Percentiles rank a stretch among this genome's conserved stretches.
phyloP scores from a whole-genome alignment of 2,797 vertebrate species.

The Xyrichtys novacula region DNA sequence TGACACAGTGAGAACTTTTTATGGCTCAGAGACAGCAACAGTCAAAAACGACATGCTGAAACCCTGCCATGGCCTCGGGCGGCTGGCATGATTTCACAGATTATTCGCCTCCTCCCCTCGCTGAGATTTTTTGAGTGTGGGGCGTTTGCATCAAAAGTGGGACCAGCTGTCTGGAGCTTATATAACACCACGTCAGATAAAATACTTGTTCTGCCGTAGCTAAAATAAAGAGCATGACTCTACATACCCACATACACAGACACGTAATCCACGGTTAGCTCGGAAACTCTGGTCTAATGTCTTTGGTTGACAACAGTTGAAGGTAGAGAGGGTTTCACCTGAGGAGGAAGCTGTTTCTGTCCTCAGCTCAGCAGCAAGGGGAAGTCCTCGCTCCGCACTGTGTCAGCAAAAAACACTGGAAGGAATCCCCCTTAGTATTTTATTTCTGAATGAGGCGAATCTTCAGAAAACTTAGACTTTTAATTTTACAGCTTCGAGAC shows the following conservation, averaged over 20 bases:
- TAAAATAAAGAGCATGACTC: slow-evolving; percentile 27
- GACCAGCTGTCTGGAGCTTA: slow-evolving; percentile 66
- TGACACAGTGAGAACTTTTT: slow-evolving; percentile 22
- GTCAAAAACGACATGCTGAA: slow-evolving; percentile 28
- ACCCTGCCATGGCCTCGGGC: slow-evolving; percentile 20
- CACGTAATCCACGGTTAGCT: slow-evolving; percentile 46
- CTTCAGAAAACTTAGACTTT: slow-evolving; percentile 17
- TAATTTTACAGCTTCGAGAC: background rate
- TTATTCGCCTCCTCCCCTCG: slow-evolving; percentile 37
- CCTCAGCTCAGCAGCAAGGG: slow-evolving; percentile 22
- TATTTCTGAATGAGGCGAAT: background rate
- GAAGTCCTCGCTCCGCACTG: slow-evolving; percentile 43
- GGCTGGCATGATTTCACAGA: slow-evolving; percentile 48
- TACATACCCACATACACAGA: slow-evolving; percentile 14
- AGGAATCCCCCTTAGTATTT: slow-evolving; percentile 39
- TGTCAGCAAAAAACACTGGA: slow-evolving; percentile 58
- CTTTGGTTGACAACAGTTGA: slow-evolving; percentile 35
- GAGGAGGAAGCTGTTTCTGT: slow-evolving; percentile 49
- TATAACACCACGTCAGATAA: slow-evolving; percentile 54
- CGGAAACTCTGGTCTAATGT: slow-evolving; percentile 47
- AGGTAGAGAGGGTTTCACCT: slow-evolving; percentile 32
- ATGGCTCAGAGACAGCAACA: slow-evolving; percentile 12
- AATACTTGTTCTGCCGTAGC: slow-evolving; percentile 39
- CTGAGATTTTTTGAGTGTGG: slow-evolving; percentile 48
- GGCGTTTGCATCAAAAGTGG: slow-evolving; percentile 58